These are phyloP conservation scores for Gonatopus flavifemur DNA, from an alignment of 1,140 invertebrate genomes.

Conservation along the genomic window DNA sequence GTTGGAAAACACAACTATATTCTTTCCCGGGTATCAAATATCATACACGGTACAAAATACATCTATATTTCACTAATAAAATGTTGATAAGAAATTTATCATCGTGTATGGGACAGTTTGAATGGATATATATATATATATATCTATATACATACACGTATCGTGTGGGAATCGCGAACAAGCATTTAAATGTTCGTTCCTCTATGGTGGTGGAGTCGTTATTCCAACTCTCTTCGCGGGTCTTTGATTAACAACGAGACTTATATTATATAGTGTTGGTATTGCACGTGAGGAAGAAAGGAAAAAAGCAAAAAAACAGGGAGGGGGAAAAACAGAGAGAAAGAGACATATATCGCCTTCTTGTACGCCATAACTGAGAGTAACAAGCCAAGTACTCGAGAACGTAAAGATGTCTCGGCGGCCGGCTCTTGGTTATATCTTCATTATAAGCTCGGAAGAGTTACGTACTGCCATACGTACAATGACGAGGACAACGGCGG, in stretches of 20 bases:
- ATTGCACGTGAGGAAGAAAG: conserved; percentile 5
- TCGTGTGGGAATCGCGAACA: conserved; percentile 4
- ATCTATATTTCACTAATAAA: too few species aligned
- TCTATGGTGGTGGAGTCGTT: conserved; percentile 26
- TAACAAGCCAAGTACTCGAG: conserved; percentile 46
- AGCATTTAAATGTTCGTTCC: conserved; percentile 31
- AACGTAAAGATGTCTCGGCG: conserved; percentile 56
- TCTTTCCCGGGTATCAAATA: too few species aligned
- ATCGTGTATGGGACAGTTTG: too few species aligned
- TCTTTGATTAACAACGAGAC: conserved; percentile 51
- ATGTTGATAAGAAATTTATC: too few species aligned
- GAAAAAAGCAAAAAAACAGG: not conserved
- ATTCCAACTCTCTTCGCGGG: conserved; percentile 38
- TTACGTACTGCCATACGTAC: conserved; percentile 51
- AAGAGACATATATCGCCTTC: conserved; percentile 17
- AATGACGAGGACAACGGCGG: too few species aligned
- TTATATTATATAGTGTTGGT: conserved; percentile 6
- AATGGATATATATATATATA: too few species aligned
- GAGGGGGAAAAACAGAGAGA: conserved; percentile 5
- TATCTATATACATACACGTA: too few species aligned
- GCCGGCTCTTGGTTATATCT: conserved; percentile 54
- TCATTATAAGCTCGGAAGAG: conserved; percentile 52
- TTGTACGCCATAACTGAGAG: conserved; percentile 40
- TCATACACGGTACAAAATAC: too few species aligned
- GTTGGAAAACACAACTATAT: too few species aligned